Conservation (phyloP, 2,888 invertebrate species). For the Agapostemon virescens region DNA sequence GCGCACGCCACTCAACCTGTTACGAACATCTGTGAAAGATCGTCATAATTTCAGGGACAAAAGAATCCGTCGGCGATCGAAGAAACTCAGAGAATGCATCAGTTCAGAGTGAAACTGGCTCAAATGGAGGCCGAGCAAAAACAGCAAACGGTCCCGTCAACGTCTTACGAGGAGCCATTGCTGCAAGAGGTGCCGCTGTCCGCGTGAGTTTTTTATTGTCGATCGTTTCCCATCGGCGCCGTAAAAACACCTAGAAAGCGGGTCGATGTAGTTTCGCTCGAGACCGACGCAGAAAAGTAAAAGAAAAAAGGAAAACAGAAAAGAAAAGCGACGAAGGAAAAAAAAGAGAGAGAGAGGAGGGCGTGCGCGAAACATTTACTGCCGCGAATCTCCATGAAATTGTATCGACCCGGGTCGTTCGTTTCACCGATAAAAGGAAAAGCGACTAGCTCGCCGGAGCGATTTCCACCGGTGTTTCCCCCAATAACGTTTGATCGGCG, state of each 20-base stretch:
- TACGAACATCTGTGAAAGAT: background rate
- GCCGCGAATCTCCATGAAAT: background rate
- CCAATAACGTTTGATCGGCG: slow-evolving; percentile 45
- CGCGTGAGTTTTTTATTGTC: slow-evolving; percentile 69
- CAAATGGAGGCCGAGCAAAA: slow-evolving; percentile 69
- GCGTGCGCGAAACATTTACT: background rate
- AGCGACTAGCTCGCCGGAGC: background rate
- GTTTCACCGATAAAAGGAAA: slow-evolving; percentile 3
- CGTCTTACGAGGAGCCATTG: slow-evolving; percentile 51
- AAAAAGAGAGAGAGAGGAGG: background rate
- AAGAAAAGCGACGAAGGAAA: background rate
- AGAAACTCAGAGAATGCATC: slow-evolving; percentile 68
- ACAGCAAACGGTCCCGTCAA: slow-evolving; percentile 51
- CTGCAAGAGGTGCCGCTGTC: slow-evolving; percentile 75
- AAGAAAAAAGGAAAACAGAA: background rate
- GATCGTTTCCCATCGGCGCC: too few species aligned
- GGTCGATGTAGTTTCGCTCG: slow-evolving; percentile 13
- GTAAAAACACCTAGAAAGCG: background rate
- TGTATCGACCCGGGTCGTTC: slow-evolving; percentile 1
- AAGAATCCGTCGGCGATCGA: slow-evolving; percentile 61
- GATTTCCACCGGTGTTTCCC: slow-evolving; percentile 25
- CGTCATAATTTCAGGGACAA: slow-evolving; percentile 51
- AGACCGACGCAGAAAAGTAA: background rate
- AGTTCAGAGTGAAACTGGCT: slow-evolving; percentile 62
- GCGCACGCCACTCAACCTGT: too few species aligned